phyloP scores from a whole-genome alignment of 2,888 invertebrate genomes.

The Tuberolachnus salignus region DNA sequence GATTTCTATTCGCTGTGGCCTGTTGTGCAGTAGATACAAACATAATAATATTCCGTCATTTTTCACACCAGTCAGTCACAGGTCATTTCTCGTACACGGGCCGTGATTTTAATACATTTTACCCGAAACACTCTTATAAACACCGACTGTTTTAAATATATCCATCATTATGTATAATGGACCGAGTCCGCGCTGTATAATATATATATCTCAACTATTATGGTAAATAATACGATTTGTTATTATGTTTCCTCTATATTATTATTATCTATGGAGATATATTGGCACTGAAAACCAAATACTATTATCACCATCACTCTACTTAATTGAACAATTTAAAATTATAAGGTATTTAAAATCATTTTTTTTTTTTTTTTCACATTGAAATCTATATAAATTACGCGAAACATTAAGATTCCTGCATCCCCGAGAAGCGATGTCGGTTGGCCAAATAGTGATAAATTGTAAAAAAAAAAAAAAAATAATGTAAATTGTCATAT shows the following conservation, averaged over 20 bases:
- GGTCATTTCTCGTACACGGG: conserved; percentile 48
- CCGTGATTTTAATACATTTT: conserved; percentile 18
- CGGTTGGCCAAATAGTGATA: background rate
- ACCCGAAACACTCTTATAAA: conserved; percentile 18
- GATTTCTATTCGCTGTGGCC: conserved; percentile 50
- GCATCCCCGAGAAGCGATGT: background rate
- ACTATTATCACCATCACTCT: background rate
- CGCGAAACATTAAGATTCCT: background rate
- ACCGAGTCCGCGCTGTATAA: conserved; percentile 7
- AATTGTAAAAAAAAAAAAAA: too few species aligned
- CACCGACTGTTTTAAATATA: conserved; percentile 9
- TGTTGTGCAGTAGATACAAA: background rate
- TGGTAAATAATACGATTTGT: conserved; percentile 28
- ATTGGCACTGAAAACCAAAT: conserved; percentile 36
- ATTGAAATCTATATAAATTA: background rate
- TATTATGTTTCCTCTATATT: background rate
- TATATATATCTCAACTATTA: background rate
- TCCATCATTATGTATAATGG: conserved; percentile 23
- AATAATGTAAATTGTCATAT: too few species aligned
- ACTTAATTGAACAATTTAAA: conserved; percentile 32
- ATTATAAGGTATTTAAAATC: background rate
- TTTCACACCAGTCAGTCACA: conserved; percentile 43
- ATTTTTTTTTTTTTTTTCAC: background rate
- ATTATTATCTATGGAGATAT: background rate
- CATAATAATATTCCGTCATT: conserved; percentile 50